Base-by-base conservation (phyloP, 2,888 invertebrate species). In the Mellilla xanthometata region DNA sequence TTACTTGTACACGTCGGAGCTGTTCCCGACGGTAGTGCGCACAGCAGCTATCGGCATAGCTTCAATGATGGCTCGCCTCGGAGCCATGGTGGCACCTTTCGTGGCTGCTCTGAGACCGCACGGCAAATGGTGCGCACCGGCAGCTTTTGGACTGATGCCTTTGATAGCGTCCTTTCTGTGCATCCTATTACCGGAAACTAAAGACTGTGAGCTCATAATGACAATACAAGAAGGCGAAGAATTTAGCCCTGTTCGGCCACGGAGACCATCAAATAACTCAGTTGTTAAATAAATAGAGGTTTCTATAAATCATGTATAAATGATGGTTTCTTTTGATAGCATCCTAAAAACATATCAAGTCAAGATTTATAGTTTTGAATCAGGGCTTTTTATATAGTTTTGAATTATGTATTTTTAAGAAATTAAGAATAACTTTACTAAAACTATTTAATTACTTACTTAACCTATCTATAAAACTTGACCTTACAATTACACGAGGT, bases 11-110 rank as follows among this genome's bases (percentile, higher is more conserved):
- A 93, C 94, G 7, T 94, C 95, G 0, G 97, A 97, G 81, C 84
- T 96, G 55, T 97, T 96, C 70, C 97, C 97, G 0, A 97, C 97
- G 0, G 94, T 96, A 5, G 93, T 96, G 1, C 91, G 97, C 5
- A 97, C 96, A 67, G 93, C 94, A 36, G 97, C 96, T 0, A 91
- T 97, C 57, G 97, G 97, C 2, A 90, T 95, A 8, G 94, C 94
- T 26, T 97, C 96, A 0, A 95, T 96, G 93, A 92, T 94, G 69
- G 96, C 96, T 0, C 91, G 97, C 54, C 68, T 96, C 19, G 97
- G 97, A 3, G 95, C 96, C 0, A 95, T 97, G 90, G 63, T 93
- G 6, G 95, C 97, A 0, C 97, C 97, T 0, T 95, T 95, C 65
- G 91, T 96, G 6, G 93, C 94, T 3, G 90, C 91, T 7, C 71